Base-by-base conservation (phyloP, 1,140 invertebrate species). In the Asobara japonica region DNA sequence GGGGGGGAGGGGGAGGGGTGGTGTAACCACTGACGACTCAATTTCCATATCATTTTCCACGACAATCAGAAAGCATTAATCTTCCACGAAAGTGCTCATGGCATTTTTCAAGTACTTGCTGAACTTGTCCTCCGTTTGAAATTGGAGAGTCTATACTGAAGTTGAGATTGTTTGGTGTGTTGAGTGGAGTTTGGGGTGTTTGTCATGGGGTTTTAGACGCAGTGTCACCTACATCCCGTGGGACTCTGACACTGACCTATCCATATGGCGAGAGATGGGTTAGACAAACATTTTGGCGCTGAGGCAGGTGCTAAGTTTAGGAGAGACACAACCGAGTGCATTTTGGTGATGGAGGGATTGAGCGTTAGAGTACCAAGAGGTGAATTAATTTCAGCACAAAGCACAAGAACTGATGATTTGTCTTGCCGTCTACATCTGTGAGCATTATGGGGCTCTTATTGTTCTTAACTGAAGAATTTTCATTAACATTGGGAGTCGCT, bases 301-400 rank as follows among this genome's bases (percentile, higher is more conserved):
- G 22, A 56, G 51, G 25, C 11, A 25, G 51, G 41, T 1, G 36
- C n/a, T 45, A 45, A 45, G 41, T 45, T 45, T 45, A 45, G 41
- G n/a, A 16, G 41, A 45, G 41, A 45, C n/a, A 45, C 41, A 45
- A 13, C 41, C 7, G 36, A 16, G 13, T 13, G 7, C 5, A 16
- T 13, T 45, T 45, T 56, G 8, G 13, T 8, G 51, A 25, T 56
- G 13, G 22, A 22, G 51, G 51, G 18, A 56, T 56, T 56, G 51
- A 56, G 51, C n/a, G n/a, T n/a, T n/a, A n/a, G n/a, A n/a, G n/a
- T n/a, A n/a, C n/a, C n/a, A n/a, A n/a, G n/a, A n/a, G 51, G 13
- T 25, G 51, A 18, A 56, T 56, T 56, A 56, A 56, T 56, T 56
- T 56, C n/a, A n/a, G n/a, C n/a, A n/a, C n/a, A n/a, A n/a, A n/a